Evolutionary conservation across 2,797 vertebrate species (phyloP).

Genomic region (Schizopygopsis malacanthus): DNA sequence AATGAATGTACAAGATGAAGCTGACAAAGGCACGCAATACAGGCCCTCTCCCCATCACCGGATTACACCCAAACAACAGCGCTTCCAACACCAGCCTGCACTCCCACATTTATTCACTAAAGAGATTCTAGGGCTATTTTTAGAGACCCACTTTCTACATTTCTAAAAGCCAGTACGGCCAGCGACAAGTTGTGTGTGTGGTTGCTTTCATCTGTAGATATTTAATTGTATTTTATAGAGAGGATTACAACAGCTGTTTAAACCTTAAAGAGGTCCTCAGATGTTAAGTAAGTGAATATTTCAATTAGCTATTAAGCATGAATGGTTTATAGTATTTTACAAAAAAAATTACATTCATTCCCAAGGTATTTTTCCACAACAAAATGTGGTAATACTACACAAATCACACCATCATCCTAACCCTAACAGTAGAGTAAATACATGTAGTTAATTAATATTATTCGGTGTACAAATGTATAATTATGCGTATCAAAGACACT

Average conservation of each 20-base stretch:
- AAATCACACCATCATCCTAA: not conserved
- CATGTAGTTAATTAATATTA: too few relatives aligned
- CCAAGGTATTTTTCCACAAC: too few relatives aligned
- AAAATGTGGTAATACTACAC: not conserved
- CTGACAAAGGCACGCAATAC: slow-evolving; percentile 27
- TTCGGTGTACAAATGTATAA: too few relatives aligned
- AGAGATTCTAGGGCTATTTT: slow-evolving; percentile 54
- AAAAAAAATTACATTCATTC: not conserved
- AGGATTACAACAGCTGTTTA: not conserved
- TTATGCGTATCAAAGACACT: not conserved
- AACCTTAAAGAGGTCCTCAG: not conserved
- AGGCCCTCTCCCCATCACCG: slow-evolving; percentile 26
- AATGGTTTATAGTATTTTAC: not conserved
- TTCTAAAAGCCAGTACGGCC: slow-evolving; percentile 2
- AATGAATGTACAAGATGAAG: slow-evolving; percentile 51
- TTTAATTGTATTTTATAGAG: not conserved
- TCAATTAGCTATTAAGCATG: not conserved
- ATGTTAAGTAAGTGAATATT: not conserved
- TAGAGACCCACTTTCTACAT: slow-evolving; percentile 52
- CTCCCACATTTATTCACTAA: slow-evolving; percentile 35
- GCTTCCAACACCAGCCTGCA: slow-evolving; percentile 37
- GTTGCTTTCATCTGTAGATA: not conserved
- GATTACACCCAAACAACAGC: slow-evolving; percentile 53
- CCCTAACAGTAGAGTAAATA: not conserved
- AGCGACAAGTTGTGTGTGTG: slow-evolving; percentile 5